Evolutionary conservation across 2,113 vertebrate genomes (phyloP).

Genomic region (Hemibagrus wyckioides): DNA sequence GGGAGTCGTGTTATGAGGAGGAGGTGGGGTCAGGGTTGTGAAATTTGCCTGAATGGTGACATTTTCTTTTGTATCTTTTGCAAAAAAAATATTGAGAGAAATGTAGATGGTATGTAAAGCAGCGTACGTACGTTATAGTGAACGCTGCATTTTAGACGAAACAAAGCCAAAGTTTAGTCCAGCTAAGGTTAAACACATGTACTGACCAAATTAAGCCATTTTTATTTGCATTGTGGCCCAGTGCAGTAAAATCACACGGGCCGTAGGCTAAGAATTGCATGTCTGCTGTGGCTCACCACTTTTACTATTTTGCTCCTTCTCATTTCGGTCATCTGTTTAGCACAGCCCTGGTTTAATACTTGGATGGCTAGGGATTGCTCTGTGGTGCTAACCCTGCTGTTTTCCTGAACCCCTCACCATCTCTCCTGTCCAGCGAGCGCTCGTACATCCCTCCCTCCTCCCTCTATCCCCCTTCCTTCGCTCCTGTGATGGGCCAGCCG

Average conservation of each 20-base stretch:
- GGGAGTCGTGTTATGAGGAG: not conserved
- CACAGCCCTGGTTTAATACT: not conserved
- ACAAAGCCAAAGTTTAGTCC: not conserved
- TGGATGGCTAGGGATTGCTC: not conserved
- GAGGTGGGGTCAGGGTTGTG: not conserved
- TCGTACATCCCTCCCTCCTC: not conserved
- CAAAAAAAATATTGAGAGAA: not conserved
- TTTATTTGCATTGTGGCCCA: not conserved
- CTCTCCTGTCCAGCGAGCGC: not conserved
- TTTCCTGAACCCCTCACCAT: not conserved
- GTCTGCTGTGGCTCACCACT: constrained; percentile 22
- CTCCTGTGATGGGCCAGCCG: constrained; percentile 11
- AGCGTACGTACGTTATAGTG: not conserved
- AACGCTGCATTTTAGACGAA: not conserved
- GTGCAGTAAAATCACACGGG: constrained; percentile 25
- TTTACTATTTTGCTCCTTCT: constrained; percentile 4
- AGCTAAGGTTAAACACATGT: not conserved
- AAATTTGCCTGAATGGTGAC: constrained; percentile 35
- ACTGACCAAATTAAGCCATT: not conserved
- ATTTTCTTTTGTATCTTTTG: not conserved
- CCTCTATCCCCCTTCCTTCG: not conserved
- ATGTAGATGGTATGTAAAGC: not conserved
- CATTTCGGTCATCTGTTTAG: constrained; percentile 18
- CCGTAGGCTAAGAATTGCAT: constrained; percentile 22
- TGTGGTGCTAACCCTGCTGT: not conserved